These are phyloP conservation scores for Channa striata DNA, from an alignment of 2,797 vertebrate genomes.

Conservation along the genomic window DNA sequence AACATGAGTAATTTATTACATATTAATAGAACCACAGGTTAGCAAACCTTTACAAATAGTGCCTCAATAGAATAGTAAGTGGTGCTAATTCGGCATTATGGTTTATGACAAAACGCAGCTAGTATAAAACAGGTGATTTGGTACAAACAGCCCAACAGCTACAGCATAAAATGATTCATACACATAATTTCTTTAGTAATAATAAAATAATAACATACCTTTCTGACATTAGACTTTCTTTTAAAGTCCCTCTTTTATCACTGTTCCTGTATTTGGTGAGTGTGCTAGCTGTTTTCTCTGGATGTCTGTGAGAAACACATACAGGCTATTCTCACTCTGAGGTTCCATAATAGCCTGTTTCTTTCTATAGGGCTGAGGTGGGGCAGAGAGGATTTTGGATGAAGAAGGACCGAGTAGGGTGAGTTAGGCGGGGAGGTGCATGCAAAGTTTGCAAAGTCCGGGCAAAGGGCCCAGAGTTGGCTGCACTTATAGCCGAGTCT, in stretches of 20 bases:
- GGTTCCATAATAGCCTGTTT: constrained; percentile 39
- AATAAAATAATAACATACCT: no score
- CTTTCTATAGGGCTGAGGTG: constrained; percentile 30
- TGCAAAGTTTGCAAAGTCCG: constrained; percentile 60
- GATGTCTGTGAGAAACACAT: constrained; percentile 7
- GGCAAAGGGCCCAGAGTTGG: constrained; percentile 73
- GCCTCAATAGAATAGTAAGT: neutral
- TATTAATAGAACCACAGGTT: constrained; percentile 4
- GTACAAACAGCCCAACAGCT: neutral
- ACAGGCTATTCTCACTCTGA: constrained; percentile 12
- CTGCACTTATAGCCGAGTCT: constrained; percentile 62
- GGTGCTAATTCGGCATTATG: neutral
- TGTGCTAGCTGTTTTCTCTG: neutral
- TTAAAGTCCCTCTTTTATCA: no score
- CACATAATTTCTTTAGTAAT: no score
- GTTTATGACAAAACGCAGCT: neutral
- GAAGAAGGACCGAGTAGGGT: constrained; percentile 33
- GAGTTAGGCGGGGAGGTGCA: constrained; percentile 35
- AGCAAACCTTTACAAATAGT: neutral
- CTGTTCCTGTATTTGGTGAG: neutral
- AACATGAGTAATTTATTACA: constrained; percentile 1
- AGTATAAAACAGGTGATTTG: neutral
- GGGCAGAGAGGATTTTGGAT: constrained; percentile 32
- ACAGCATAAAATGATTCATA: neutral
- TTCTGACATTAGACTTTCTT: no score